Base-by-base conservation (phyloP, 1,140 invertebrate species). In the Andrena cerasifolii region DNA sequence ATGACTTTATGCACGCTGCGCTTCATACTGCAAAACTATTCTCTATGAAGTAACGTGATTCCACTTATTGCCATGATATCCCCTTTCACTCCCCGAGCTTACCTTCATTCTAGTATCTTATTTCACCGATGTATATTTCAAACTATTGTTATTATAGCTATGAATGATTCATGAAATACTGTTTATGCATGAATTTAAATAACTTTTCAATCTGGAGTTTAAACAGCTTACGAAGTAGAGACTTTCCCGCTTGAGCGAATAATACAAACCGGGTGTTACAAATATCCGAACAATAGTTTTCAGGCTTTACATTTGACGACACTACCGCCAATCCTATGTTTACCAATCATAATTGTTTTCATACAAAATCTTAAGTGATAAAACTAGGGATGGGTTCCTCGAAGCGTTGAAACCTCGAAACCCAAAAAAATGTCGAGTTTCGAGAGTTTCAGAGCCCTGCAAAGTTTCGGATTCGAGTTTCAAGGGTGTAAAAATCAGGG, bases 51-150 rank as follows among this genome's bases (percentile, higher is more conserved):
- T 31, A 73, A 74, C 33, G 67, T 74, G 47, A 78, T 76, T 73
- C 74, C 47, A 77, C 51, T 28, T 66, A 58, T 54, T 65, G n/a
- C 82, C 24, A 58, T 21, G 45, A 53, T 58, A 67, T 65, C 28
- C 47, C 26, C 28, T 70, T 65, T 49, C 43, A 40, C 47, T 28
- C 12, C 61, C 10, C 16, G 0, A 26, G 26, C 28, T 56, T 67
- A 67, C 62, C 63, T 75, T 71, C 14, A 71, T n/a, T 53, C 56
- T 51, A 58, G 3, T 61, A 3, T 58, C 33, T 54, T 24, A n/a
- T 71, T 40, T 77, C 33, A 70, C 51, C 61, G 26, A 67, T 54
- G 31, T n/a, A 18, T 40, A 40, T 16, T 24, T 43, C 12, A 43
- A 54, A 36, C 28, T 67, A 67, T 67, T 45, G 18, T 61, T 45